Evolutionary conservation across 2,797 vertebrate genomes (phyloP).

Genomic region (Clamator glandarius): DNA sequence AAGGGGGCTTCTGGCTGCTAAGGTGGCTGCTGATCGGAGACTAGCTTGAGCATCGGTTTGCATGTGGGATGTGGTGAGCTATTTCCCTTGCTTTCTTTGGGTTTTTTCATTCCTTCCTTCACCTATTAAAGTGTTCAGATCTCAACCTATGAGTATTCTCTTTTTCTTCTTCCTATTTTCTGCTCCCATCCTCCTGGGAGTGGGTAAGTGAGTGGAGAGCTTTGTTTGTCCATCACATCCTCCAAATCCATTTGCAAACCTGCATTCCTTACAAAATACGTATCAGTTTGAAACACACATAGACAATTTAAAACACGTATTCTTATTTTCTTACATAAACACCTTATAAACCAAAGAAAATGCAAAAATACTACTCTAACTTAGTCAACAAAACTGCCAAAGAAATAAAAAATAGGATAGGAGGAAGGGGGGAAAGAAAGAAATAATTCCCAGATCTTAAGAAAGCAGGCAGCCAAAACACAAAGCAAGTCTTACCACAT

Average conservation of each 20-base stretch:
- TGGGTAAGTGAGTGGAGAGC: not conserved
- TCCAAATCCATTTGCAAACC: not conserved
- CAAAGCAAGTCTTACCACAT: not conserved
- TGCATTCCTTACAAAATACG: not conserved
- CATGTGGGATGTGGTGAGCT: not conserved
- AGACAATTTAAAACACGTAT: not conserved
- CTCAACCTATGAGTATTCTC: not conserved
- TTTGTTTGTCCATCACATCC: not conserved
- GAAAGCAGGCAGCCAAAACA: not conserved
- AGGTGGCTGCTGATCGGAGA: not conserved
- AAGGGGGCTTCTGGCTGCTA: not conserved
- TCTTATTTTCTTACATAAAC: not conserved
- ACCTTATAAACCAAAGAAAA: not conserved
- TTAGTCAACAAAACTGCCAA: not conserved
- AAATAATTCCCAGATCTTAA: not conserved
- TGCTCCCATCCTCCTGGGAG: not conserved
- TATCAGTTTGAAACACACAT: not conserved
- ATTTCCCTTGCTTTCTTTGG: not conserved
- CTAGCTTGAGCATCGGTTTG: not conserved
- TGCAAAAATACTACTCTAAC: not conserved
- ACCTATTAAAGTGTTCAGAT: not conserved
- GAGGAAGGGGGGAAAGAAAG: fast-evolving
- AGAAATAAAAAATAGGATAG: fast-evolving
- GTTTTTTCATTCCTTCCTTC: fast-evolving
- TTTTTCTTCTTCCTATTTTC: not conserved